Evolutionary conservation across 2,797 vertebrate species (phyloP), one percentile per base, ranked within the genome.

Genomic region (Mormyrus hasselquistii): DNA sequence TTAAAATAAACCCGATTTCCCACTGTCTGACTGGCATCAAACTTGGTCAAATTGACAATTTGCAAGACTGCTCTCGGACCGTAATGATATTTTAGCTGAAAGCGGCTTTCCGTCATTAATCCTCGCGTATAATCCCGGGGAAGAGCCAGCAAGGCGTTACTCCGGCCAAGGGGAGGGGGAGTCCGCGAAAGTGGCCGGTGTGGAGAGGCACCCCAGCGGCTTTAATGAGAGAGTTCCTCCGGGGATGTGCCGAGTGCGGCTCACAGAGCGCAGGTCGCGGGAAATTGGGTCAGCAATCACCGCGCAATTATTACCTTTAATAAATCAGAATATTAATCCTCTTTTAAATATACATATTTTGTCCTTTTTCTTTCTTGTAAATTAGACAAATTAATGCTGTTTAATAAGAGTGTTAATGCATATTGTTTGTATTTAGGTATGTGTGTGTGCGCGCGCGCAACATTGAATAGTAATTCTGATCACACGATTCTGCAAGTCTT

Each of bases 61-160:
- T 96, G 93, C 92, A 92, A 94, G 93, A 94, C 95, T 94, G 94
- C 94, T 95, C 96, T 96, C 96, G 92, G 94, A 92, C 93, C 94
- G 92, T 96, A 97, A 97, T 96, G 95, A 95, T 94, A 95, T 96
- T 96, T 95, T 93, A 94, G 73, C 93, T 91, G 92, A 96, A 97
- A 97, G 95, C 96, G 94, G 91, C 96, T 97, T 97, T 96, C 94
- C 95, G 95, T 95, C 93, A 91, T 96, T 96, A 97, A 95, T 93
- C 95, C 92, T 95, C 95, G 92, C 89, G 92, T 95, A 95, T 96
- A 97, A 97, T 96, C 96, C 95, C 89, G 92, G 90, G 91, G 93
- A 94, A 92, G 94, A 0, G 93, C 91, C 90, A 93, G 93, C 91
- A 94, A 92, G 94, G 93, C 94, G 94, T 94, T 95, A 94, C 93